Conservation (phyloP, 2,797 vertebrate species). For the Melanotaenia trifasciata region DNA sequence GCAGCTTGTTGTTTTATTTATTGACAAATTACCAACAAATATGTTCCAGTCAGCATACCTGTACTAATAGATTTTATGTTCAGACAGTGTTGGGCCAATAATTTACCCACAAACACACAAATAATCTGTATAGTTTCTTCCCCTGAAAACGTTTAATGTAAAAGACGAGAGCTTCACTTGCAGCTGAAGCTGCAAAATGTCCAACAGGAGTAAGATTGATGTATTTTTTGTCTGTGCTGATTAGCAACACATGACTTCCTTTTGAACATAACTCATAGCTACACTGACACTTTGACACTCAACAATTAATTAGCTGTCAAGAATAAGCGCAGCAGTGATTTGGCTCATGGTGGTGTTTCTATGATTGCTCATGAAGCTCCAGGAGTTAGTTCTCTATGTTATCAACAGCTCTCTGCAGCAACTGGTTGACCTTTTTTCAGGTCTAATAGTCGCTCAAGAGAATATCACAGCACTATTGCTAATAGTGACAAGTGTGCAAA, state of each 20-base stretch:
- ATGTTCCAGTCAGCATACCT: not conserved
- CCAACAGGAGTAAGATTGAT: not conserved
- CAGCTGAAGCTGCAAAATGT: not conserved
- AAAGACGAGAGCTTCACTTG: not conserved
- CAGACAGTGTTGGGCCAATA: not conserved
- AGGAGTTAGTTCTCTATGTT: not conserved
- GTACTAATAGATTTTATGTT: not conserved
- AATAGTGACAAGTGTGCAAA: not conserved
- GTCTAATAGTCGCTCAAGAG: not conserved
- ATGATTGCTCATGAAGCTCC: not conserved
- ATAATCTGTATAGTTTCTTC: not conserved
- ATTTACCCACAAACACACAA: not conserved
- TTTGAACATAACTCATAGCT: not conserved
- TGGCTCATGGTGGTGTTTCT: not conserved
- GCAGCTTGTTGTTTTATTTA: not conserved
- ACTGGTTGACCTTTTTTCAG: not conserved
- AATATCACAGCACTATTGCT: not conserved
- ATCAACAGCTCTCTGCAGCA: not conserved
- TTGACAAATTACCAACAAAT: not conserved
- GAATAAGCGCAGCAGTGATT: not conserved
- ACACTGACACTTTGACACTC: not conserved
- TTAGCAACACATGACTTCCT: constrained; percentile 3
- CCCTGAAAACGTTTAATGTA: not conserved
- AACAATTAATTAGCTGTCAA: constrained; percentile 10
- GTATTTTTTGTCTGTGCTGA: constrained; percentile 10